Base-by-base conservation (phyloP, 2,113 vertebrate species). In the Otocyon megalotis region DNA sequence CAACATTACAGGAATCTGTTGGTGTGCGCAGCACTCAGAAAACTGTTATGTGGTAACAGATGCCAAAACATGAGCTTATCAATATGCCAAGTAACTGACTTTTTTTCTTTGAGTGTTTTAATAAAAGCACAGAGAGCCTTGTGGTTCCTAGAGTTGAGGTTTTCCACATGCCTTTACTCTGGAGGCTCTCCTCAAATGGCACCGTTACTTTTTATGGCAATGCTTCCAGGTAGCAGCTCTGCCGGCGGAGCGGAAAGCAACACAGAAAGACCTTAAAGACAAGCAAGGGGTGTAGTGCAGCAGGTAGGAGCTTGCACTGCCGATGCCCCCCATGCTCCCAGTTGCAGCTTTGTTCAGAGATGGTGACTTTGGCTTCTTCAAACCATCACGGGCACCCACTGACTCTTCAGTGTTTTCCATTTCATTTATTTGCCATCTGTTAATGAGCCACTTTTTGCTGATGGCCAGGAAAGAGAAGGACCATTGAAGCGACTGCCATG, bases 261-360 rank as follows among this genome's bases (percentile, higher is more conserved):
- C 28, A 43, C 5, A 32, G 63, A 22, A 63, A n/a, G 8, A 56
- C 54, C 9, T 26, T 37, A 43, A 69, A 50, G 43, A 24, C 4
- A 0, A 71, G 54, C 0, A 37, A 58, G 20, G 17, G n/a, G 8
- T 32, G 12, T 15, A 19, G 50, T 14, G 0, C 16, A 16, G 11
- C 48, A 32, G 28, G 53, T 7, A 2, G 8, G 22, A 53, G 8
- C 5, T 4, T 19, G 63, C 69, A 20, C 12, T 79, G 2, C 50
- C 0, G 0, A 28, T 17, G 14, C 1, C 50, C 17, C 8, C 67
- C 81, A 4, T 28, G 8, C 1, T 56, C 28, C 22, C 71, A 13
- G 35, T 1, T 71, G 11, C 37, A 50, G 8, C 14, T 30, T 26
- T 71, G 28, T 53, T 72, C 81, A 88, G 35, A 83, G 13, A 37